These are phyloP conservation scores for Mandrillus leucophaeus DNA, from an alignment of 2,113 vertebrate species.

Conservation along the genomic window DNA sequence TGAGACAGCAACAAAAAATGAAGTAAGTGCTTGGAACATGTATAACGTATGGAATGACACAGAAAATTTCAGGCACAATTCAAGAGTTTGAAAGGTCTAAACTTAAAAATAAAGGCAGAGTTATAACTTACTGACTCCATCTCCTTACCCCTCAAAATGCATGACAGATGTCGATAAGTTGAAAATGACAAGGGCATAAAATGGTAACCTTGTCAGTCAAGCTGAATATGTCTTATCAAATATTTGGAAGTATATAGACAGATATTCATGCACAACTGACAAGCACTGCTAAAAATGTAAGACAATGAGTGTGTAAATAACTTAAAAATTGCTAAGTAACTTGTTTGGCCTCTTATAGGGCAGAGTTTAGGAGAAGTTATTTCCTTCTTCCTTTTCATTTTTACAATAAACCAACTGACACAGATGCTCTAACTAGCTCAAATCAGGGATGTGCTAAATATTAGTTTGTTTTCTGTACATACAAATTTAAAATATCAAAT, in stretches of 20 bases:
- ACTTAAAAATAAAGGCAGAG: constrained; percentile 16
- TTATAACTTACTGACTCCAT: constrained; percentile 23
- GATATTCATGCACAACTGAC: too few species aligned
- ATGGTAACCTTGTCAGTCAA: neutral
- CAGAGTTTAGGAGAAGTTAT: neutral
- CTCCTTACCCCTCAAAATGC: neutral
- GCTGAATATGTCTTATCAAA: neutral
- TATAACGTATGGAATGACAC: constrained; percentile 43
- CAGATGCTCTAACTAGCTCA: neutral
- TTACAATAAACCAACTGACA: neutral
- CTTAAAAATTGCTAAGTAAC: neutral
- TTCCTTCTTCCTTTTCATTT: neutral
- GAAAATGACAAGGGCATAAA: neutral
- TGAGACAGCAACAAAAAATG: constrained; percentile 34
- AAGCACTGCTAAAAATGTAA: fast-evolving
- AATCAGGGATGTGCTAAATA: neutral
- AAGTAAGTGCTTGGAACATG: neutral
- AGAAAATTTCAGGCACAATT: constrained; percentile 31
- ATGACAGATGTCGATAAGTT: neutral
- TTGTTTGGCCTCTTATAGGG: neutral
- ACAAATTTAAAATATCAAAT: neutral
- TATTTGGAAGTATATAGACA: neutral
- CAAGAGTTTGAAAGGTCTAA: constrained; percentile 39
- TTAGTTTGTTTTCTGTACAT: neutral
- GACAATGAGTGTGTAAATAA: neutral